A percentile compares a stretch with the other conserved stretches of the same genome.
Evolutionary conservation across 2,797 vertebrate genomes (phyloP).

Genomic region (Pangasius djambal): DNA sequence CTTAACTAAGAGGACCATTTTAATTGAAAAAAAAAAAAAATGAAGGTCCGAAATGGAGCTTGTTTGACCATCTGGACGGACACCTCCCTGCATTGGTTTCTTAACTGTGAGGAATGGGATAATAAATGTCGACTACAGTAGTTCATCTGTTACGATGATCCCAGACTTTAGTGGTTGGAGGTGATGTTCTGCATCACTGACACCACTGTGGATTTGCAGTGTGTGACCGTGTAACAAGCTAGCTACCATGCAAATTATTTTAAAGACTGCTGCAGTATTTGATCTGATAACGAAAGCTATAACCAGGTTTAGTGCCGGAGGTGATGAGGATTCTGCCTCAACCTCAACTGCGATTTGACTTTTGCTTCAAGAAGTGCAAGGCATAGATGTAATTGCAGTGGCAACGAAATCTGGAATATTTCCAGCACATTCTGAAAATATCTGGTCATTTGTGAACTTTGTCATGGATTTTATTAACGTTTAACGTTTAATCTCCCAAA

Average conservation of each 20-base stretch:
- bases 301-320: background rate
- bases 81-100: background rate
- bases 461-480: slow-evolving; percentile 23
- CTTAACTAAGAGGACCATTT: background rate
- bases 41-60: background rate
- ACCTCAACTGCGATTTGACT: background rate
- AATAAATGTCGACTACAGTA: background rate
- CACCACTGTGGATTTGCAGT: background rate
- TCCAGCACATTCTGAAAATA: slow-evolving; percentile 32
- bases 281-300: background rate
- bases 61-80: background rate
- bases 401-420: slow-evolving; percentile 69
- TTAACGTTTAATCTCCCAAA: background rate
- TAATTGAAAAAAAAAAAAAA: background rate
- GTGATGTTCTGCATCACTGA: background rate
- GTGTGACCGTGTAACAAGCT: background rate
- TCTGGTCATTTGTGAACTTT: slow-evolving; percentile 52
- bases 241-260: slow-evolving; percentile 13
- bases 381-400: slow-evolving; percentile 45
- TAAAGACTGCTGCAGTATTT: slow-evolving; percentile 3
- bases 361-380: slow-evolving; percentile 22
- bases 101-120: background rate
- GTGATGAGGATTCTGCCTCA: background rate
- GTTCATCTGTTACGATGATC: background rate
- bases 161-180: background rate